Evolutionary conservation across 2,797 vertebrate genomes (phyloP).

Genomic region (Danionella dracula): DNA sequence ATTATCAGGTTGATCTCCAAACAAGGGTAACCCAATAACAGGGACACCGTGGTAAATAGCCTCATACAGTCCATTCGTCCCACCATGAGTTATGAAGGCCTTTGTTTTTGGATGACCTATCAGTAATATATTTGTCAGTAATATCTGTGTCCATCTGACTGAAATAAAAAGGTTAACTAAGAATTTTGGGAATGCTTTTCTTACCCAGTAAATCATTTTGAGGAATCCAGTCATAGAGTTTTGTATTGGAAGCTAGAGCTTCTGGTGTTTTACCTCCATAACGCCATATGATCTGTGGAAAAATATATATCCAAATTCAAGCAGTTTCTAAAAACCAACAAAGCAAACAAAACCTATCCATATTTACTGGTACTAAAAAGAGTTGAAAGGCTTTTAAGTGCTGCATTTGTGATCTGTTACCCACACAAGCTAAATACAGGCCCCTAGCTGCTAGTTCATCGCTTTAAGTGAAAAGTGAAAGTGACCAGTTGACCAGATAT

Average conservation of each 20-base stretch:
- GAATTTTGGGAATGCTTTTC: neutral
- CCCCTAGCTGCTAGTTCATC: too few species aligned
- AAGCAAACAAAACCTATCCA: too few species aligned
- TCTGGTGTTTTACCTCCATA: constrained; percentile 70
- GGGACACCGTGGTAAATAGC: constrained; percentile 81
- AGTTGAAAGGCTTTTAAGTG: too few species aligned
- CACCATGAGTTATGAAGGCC: constrained; percentile 69
- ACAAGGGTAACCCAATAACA: constrained; percentile 78
- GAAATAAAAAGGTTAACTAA: neutral
- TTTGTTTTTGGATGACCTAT: constrained; percentile 77
- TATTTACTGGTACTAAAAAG: too few species aligned
- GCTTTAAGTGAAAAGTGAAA: too few species aligned
- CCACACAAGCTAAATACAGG: too few species aligned
- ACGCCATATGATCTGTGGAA: constrained; percentile 74
- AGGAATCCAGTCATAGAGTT: constrained; percentile 77
- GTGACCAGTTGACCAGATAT: too few species aligned
- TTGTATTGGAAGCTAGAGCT: constrained; percentile 72
- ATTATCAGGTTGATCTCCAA: constrained; percentile 77
- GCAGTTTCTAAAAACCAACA: too few species aligned
- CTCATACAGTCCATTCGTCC: constrained; percentile 85
- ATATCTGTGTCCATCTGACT: too few species aligned
- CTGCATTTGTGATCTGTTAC: too few species aligned
- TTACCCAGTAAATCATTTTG: constrained; percentile 83
- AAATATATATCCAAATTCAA: neutral
- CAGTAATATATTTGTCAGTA: too few species aligned